Evolutionary conservation across 2,888 invertebrate species (phyloP).

Genomic region (Calameuta filiformis): DNA sequence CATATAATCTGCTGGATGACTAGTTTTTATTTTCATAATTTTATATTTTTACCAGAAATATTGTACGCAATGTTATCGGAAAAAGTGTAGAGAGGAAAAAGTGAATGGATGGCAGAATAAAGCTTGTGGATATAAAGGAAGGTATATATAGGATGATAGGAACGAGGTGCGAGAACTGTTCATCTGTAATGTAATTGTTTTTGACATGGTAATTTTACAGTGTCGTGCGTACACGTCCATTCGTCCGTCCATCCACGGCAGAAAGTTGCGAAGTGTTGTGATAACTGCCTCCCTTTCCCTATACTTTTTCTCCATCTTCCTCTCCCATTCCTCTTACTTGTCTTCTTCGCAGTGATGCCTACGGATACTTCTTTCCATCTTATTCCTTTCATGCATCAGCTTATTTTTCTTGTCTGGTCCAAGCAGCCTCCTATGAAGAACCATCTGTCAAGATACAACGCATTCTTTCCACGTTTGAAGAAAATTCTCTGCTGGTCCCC

Average conservation of each 20-base stretch:
- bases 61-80: neutral
- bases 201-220: constrained; percentile 66
- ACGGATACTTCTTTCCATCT: constrained; percentile 29
- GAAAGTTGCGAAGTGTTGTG: constrained; percentile 35
- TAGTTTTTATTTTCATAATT: neutral
- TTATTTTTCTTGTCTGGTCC: constrained; percentile 26
- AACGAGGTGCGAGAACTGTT: constrained; percentile 45
- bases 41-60: neutral
- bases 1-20: neutral
- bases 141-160: neutral
- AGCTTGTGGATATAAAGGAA: neutral
- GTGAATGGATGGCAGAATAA: no score
- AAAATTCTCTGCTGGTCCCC: constrained; percentile 21
- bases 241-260: constrained; percentile 34
- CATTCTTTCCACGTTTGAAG: no score
- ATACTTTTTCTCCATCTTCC: constrained; percentile 9
- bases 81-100: neutral
- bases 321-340: constrained; percentile 27
- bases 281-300: constrained; percentile 53
- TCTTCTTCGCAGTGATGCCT: constrained; percentile 11
- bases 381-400: constrained; percentile 24
- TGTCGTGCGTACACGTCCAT: constrained; percentile 62
- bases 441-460: constrained; percentile 38
- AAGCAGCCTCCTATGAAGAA: constrained; percentile 36
- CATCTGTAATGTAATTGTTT: constrained; percentile 63